Base-by-base conservation (phyloP, 2,888 invertebrate genomes). In the Ligdia adustata region DNA sequence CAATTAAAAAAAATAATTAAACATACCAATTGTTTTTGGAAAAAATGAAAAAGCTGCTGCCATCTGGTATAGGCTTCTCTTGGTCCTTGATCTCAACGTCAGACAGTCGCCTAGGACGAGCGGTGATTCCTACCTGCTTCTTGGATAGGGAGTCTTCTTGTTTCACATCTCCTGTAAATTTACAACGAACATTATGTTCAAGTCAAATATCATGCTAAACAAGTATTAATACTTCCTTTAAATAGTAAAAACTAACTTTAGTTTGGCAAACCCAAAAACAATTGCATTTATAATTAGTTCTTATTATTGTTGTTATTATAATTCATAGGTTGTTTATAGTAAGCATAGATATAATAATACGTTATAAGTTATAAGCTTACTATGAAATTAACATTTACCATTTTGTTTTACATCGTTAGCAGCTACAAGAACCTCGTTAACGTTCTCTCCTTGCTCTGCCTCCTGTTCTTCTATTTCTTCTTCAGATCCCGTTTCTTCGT, bases 11-110 rank as follows among this genome's bases (percentile, higher is more conserved):
- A n/a, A n/a, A n/a, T n/a, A n/a, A n/a, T 4, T 11, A 9, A 9
- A 48, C 68, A 91, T 93, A 98, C 96, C 95, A 96, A 93, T 98
- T 98, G 41, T 93, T 95, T 76, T 94, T 92, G 54, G 96, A 95
- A 91, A 98, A 96, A 78, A 98, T 92, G 91, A 98, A 98, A 88
- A 98, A 95, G 66, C 98, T 95, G 80, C 94, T 95, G 62, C 94
- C 96, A 73, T 94, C 94, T 35, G 98, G 98, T 63, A 98, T 96
- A 27, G 97, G 97, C 77, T 96, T 96, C 77, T 94, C 93, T 76
- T 95, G 95, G 65, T 93, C 93, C 72, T 94, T 93, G 68, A 95
- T 93, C 83, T 95, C 94, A 57, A 96, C 91, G 74, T 97, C 96
- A 4, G 97, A 97, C 72, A 97, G 90, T 38, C 97, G 92, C 38